These are phyloP conservation scores for Bombus waltoni DNA, from an alignment of 1,140 invertebrate species.

Conservation along the genomic window DNA sequence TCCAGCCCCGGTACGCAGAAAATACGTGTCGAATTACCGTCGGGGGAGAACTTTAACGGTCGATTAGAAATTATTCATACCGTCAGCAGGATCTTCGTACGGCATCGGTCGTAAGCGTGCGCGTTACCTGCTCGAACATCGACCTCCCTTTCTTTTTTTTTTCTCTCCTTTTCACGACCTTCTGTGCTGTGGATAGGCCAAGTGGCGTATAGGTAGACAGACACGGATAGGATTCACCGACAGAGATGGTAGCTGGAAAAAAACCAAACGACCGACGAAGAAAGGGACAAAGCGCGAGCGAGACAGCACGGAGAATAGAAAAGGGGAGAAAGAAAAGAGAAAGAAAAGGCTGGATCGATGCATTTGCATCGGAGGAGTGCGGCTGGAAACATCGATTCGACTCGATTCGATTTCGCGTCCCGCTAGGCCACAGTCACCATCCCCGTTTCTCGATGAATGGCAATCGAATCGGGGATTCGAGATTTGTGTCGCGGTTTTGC, in stretches of 20 bases:
- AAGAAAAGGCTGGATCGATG: constrained; percentile 12
- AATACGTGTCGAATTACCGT: constrained; percentile 52
- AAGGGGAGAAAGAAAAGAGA: not conserved
- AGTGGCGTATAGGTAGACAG: constrained; percentile 8
- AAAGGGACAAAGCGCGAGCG: not conserved
- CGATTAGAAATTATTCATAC: constrained; percentile 70
- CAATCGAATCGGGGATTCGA: constrained; percentile 69
- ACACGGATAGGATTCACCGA: not conserved
- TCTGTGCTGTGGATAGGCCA: not conserved
- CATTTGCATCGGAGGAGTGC: constrained; percentile 31
- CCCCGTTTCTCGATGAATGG: constrained; percentile 49
- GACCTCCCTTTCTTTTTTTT: not conserved
- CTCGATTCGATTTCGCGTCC: constrained; percentile 59
- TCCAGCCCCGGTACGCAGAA: not conserved
- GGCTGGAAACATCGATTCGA: constrained; percentile 68
- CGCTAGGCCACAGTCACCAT: constrained; percentile 12
- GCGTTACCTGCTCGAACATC: constrained; percentile 47
- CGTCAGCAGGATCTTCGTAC: not conserved
- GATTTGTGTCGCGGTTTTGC: constrained; percentile 72
- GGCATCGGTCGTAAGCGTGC: constrained; percentile 50
- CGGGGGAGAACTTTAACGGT: constrained; percentile 58
- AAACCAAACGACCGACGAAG: not conserved
- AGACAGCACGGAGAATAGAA: not conserved
- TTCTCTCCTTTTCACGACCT: not conserved
- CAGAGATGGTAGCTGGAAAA: not conserved